These are phyloP conservation scores for Yponomeuta cagnagella DNA, from an alignment of 2,888 invertebrate genomes.

Conservation along the genomic window DNA sequence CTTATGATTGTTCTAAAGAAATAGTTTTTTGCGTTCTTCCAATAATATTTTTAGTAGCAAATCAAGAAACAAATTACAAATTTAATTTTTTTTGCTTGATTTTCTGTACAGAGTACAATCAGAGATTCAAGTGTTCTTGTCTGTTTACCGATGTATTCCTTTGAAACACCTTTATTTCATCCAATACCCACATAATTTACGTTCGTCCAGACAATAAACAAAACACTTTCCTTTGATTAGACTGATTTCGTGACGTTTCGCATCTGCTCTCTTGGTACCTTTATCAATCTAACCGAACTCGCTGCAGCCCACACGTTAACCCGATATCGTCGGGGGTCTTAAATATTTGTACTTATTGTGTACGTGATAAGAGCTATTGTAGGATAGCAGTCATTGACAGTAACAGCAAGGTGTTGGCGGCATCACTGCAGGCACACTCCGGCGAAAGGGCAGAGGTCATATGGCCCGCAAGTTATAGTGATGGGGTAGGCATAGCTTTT, in stretches of 20 bases:
- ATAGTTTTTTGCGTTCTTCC: too few relatives aligned
- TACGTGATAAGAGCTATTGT: too few relatives aligned
- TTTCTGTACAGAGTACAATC: too few relatives aligned
- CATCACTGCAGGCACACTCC: conserved; percentile 44
- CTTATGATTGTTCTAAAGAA: too few relatives aligned
- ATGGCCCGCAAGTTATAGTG: conserved; percentile 22
- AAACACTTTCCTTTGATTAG: not conserved
- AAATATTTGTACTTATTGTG: too few relatives aligned
- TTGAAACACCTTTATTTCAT: not conserved
- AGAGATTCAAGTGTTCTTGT: too few relatives aligned
- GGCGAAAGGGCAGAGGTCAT: conserved; percentile 67
- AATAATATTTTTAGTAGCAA: too few relatives aligned
- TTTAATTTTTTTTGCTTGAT: too few relatives aligned
- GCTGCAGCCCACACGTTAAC: not conserved
- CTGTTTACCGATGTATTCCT: too few relatives aligned
- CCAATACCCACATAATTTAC: not conserved
- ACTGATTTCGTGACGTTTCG: not conserved
- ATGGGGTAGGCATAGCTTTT: not conserved
- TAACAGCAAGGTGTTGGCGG: conserved; percentile 35
- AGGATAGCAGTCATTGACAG: too few relatives aligned
- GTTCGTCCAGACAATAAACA: not conserved
- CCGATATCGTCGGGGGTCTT: not conserved
- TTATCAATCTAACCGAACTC: not conserved
- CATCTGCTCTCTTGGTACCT: not conserved
- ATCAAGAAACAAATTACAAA: too few relatives aligned